Evolutionary conservation across 2,888 invertebrate species (phyloP).

Genomic region (Diaperis boleti): DNA sequence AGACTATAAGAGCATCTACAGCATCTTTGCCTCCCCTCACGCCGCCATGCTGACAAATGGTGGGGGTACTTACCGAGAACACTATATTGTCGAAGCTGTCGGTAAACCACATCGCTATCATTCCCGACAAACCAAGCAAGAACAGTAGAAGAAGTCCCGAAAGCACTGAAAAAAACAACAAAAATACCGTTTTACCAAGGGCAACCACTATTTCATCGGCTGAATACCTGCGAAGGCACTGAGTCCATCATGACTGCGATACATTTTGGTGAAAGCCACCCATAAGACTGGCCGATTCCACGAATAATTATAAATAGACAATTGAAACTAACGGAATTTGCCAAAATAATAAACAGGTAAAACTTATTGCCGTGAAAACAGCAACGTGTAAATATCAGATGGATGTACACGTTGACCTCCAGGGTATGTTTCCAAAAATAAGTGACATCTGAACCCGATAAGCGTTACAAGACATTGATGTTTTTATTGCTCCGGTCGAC

Average conservation of each 20-base stretch:
- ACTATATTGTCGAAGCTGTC: constrained; percentile 71
- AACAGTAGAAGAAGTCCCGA: constrained; percentile 68
- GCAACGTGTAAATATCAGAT: no score
- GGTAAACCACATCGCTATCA: constrained; percentile 75
- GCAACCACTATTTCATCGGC: no score
- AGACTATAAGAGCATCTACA: no score
- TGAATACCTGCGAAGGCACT: no score
- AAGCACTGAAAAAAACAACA: constrained; percentile 73
- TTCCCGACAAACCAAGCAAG: constrained; percentile 69
- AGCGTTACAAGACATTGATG: constrained; percentile 7
- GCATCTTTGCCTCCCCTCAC: constrained; percentile 19
- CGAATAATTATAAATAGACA: constrained; percentile 7
- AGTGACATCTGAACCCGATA: constrained; percentile 7
- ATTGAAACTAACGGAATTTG: constrained; percentile 1
- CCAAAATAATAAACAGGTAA: constrained; percentile 3
- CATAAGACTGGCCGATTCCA: background rate
- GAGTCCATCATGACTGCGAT: background rate
- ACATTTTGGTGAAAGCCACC: background rate
- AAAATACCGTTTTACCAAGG: no score
- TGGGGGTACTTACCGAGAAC: constrained; percentile 67
- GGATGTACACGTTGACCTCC: no score
- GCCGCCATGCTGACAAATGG: constrained; percentile 15
- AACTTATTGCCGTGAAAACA: no score
- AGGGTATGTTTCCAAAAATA: no score
- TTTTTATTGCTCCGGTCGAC: background rate